Evolutionary conservation across 2,797 vertebrate species (phyloP), one percentile per base, ranked within the genome.

Genomic region (Oryzias dopingdopingensis): DNA sequence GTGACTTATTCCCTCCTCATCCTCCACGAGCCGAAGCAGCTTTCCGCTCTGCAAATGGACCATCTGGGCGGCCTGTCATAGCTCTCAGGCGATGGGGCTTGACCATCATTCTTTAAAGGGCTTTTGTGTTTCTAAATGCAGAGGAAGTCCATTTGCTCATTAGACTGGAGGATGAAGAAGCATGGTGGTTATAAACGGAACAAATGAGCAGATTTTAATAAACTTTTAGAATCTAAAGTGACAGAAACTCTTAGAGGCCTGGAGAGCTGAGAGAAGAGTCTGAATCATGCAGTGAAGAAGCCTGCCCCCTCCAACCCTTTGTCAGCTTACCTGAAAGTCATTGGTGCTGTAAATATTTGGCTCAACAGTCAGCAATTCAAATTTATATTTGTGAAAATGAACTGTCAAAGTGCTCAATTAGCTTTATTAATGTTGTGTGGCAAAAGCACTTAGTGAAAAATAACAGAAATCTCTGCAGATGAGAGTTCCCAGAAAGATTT

Each of bases 401-500:
- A 86, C 83, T 89, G 90, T 90, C 90, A 90, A 53, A 84, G 83
- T 80, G 74, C 79, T 85, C 89, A 89, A 91, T 92, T 91, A 91
- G 79, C 72, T 83, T 90, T 89, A 91, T 90, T 90, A 90, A 92
- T 92, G 82, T 81, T 82, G 81, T 85, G 79, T 84, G 82, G 74
- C 72, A 76, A 70, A 81, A 76, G 53, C 74, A 61, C 80, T 83
- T 83, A 80, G 77, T 71, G 83, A 91, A 88, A 88, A 89, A 91
- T 89, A 70, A 83, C 67, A 75, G 62, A 63, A 80, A 81, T 87
- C 82, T 81, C 52, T 72, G 82, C 63, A 80, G 66, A 87, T 63
- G 46, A 59, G 69, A 84, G 65, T 89, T 79, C 67, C 75, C 88
- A 79, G 75, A 81, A 82, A 84, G 68, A 82, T 67, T 87, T 91